phyloP scores from a whole-genome alignment of 2,797 vertebrate genomes.

The Molossus molossus region DNA sequence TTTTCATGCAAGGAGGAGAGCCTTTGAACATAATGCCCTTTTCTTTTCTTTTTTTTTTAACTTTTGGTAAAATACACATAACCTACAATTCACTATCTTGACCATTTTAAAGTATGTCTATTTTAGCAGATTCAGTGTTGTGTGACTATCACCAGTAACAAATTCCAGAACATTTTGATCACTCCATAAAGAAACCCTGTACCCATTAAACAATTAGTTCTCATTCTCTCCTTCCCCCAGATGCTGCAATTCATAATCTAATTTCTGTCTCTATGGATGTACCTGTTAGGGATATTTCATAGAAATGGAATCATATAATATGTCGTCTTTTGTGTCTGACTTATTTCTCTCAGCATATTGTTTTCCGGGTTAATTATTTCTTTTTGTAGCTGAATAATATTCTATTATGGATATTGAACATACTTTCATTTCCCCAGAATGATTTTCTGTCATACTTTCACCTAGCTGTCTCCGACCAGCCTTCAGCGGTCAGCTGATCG shows the following conservation, averaged over 20 bases:
- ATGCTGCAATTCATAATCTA: background rate
- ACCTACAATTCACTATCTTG: background rate
- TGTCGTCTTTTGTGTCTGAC: background rate
- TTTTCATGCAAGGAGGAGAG: background rate
- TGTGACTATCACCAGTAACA: background rate
- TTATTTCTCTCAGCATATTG: conserved; percentile 19
- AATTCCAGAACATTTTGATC: background rate
- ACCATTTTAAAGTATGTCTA: background rate
- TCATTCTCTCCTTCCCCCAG: background rate
- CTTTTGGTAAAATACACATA: background rate
- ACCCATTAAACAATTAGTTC: background rate
- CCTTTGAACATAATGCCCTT: background rate
- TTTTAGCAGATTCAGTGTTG: background rate
- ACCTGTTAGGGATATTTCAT: background rate
- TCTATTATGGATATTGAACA: background rate
- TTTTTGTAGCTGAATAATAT: background rate
- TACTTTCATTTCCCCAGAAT: background rate
- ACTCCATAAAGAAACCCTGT: background rate
- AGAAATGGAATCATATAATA: background rate
- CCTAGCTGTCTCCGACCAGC: background rate
- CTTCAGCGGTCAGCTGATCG: background rate
- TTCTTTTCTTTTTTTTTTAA: background rate
- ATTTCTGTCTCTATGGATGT: background rate
- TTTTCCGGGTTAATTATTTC: background rate
- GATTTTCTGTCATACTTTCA: background rate